Base-by-base conservation (phyloP, 1,140 invertebrate genomes). In the Trypoxylus dichotomus region DNA sequence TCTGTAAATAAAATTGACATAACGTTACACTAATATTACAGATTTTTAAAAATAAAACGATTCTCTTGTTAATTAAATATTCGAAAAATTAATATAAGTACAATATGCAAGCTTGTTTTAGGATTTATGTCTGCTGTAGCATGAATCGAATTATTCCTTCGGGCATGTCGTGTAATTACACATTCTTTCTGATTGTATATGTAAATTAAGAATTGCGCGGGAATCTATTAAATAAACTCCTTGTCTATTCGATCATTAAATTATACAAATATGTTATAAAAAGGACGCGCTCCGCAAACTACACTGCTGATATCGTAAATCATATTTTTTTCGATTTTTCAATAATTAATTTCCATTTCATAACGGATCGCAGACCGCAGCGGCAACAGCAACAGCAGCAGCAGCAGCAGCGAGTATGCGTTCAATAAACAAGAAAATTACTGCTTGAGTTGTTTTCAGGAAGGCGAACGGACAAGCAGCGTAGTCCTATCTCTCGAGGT, bases 341-440 rank as follows among this genome's bases (percentile, higher is more conserved):
- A 68, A 27, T 68, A 68, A 68, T 68, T 68, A 68, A 68, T 68
- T 68, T 29, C 60, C 21, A 68, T 68, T 68, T 68, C 60, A 68
- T 68, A 68, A 68, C 60, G 60, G 60, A 68, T 68, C 60, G 60
- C 60, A 27, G 8, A 24, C 60, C 47, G 47, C 15, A 37, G 10
- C 32, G 3, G 47, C 47, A 58, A 5, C 47, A 21, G 21, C 47
- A 19, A 58, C 47, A 2, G 24, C 24, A 68, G 27, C 60, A 15
- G 60, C 60, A 68, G 27, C 60, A 13, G 24, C 21, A 8, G 60
- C 19, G 2, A 5, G 60, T 15, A 29, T 24, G 27, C 60, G 60
- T 24, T 68, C 60, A 27, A 68, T 68, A 68, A 68, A 68, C 60
- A 68, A 68, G 60, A 68, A 68, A 68, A 68, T 68, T 68, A 68